Percentiles rank a stretch among this genome's conserved stretches.
Conservation (phyloP, 2,113 vertebrate genomes). For the Strix aluco region DNA sequence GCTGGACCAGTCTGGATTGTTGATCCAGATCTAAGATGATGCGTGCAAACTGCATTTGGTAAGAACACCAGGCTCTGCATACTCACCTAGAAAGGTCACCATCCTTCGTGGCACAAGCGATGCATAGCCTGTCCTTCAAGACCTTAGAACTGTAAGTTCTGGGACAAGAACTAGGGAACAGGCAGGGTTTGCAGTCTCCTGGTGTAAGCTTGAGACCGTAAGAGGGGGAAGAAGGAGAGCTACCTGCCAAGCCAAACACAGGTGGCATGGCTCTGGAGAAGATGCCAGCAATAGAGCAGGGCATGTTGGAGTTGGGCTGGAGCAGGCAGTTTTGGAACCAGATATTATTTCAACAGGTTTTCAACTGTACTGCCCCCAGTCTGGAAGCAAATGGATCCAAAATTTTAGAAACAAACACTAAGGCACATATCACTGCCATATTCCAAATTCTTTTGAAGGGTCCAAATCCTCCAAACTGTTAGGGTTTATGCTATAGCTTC, state of each 20-base stretch:
- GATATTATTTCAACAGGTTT: slow-evolving; percentile 27
- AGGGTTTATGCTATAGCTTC: background rate
- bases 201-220: background rate
- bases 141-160: background rate
- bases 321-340: slow-evolving; percentile 3
- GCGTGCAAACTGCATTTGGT: background rate
- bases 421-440: background rate
- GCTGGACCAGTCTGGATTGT: slow-evolving; percentile 46
- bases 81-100: background rate
- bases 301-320: background rate
- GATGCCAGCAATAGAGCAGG: background rate
- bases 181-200: background rate
- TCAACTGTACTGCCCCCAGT: background rate
- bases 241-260: slow-evolving; percentile 35
- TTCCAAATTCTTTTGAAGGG: background rate
- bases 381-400: background rate
- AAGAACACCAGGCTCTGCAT: background rate
- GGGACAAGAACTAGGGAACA: background rate
- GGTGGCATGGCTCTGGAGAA: background rate
- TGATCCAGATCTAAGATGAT: slow-evolving; percentile 12
- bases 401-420: background rate
- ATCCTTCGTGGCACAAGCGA: fast-evolving
- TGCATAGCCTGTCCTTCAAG: background rate
- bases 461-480: background rate
- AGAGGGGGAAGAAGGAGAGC: background rate